A percentile compares a stretch with the other conserved stretches of the same genome.
These are phyloP conservation scores for Drosophila hamatofila DNA, from an alignment of 2,888 invertebrate species.

Conservation along the genomic window DNA sequence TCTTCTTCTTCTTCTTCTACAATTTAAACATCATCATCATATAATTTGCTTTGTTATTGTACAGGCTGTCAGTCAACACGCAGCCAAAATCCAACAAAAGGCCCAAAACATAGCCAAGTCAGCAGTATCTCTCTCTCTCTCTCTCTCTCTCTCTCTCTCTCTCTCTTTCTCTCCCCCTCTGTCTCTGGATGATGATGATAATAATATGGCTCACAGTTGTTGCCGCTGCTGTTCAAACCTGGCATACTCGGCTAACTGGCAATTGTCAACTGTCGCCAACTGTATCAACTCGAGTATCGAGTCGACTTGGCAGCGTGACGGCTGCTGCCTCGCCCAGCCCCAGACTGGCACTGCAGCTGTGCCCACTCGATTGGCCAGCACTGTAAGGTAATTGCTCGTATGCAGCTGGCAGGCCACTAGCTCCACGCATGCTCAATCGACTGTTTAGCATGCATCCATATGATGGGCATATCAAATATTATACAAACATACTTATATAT, in stretches of 20 bases:
- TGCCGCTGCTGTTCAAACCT: conserved; percentile 10
- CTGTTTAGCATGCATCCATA: neutral
- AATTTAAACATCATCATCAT: neutral
- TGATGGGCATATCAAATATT: neutral
- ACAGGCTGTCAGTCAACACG: conserved; percentile 33
- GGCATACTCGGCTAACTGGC: conserved; percentile 10
- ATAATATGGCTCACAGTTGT: neutral
- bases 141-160: neutral
- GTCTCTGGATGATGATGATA: neutral
- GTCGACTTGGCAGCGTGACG: neutral
- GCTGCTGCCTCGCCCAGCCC: neutral
- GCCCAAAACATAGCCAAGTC: neutral
- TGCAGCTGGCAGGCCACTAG: neutral
- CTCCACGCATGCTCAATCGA: neutral
- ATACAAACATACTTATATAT: neutral
- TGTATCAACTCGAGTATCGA: conserved; percentile 27
- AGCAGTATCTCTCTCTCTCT: neutral
- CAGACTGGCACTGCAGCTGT: conserved; percentile 1
- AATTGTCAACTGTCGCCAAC: conserved; percentile 37
- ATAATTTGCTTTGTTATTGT: conserved; percentile 3
- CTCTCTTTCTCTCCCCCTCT: neutral
- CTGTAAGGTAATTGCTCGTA: neutral
- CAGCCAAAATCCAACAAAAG: conserved; percentile 16
- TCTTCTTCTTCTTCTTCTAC: neutral
- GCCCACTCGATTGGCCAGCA: conserved; percentile 14